phyloP scores from a whole-genome alignment of 1,140 invertebrate species.

The Melipona quadrifasciata region DNA sequence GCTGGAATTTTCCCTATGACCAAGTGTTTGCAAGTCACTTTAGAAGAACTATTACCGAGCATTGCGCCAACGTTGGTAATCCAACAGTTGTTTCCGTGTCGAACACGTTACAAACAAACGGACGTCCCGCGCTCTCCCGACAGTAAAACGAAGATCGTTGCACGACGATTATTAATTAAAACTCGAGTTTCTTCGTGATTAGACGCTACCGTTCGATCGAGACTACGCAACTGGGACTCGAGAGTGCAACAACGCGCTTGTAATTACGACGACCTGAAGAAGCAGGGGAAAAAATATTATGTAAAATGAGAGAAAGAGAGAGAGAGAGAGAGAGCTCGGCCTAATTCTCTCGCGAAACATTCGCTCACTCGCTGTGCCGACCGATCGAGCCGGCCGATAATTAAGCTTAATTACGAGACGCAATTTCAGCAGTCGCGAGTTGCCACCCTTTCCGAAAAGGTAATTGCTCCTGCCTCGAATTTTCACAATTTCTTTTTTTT shows the following conservation, averaged over 20 bases:
- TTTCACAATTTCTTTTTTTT: slow-evolving; percentile 30
- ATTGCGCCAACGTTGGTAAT: no score
- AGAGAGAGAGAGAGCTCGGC: slow-evolving; percentile 12
- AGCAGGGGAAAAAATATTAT: slow-evolving; percentile 46
- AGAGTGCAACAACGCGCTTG: not conserved
- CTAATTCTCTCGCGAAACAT: slow-evolving; percentile 46
- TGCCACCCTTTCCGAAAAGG: slow-evolving; percentile 24
- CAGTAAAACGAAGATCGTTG: not conserved
- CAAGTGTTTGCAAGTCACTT: no score
- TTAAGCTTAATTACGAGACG: slow-evolving; percentile 59
- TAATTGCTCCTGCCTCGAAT: slow-evolving; percentile 50
- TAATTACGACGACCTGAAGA: not conserved
- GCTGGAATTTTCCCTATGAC: no score
- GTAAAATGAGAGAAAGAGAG: slow-evolving; percentile 33
- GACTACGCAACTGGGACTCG: slow-evolving; percentile 12
- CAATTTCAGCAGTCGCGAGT: slow-evolving; percentile 10
- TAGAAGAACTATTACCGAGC: no score
- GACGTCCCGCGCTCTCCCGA: not conserved
- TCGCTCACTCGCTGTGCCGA: not conserved
- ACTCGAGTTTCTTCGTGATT: not conserved
- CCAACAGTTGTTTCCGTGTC: not conserved
- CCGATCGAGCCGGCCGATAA: slow-evolving; percentile 52
- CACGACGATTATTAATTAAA: slow-evolving; percentile 15
- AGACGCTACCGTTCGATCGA: not conserved
- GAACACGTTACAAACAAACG: not conserved